Percentiles rank a stretch among this genome's conserved stretches.
Evolutionary conservation across 2,888 invertebrate species (phyloP).

Genomic region (Athrips mouffetella): DNA sequence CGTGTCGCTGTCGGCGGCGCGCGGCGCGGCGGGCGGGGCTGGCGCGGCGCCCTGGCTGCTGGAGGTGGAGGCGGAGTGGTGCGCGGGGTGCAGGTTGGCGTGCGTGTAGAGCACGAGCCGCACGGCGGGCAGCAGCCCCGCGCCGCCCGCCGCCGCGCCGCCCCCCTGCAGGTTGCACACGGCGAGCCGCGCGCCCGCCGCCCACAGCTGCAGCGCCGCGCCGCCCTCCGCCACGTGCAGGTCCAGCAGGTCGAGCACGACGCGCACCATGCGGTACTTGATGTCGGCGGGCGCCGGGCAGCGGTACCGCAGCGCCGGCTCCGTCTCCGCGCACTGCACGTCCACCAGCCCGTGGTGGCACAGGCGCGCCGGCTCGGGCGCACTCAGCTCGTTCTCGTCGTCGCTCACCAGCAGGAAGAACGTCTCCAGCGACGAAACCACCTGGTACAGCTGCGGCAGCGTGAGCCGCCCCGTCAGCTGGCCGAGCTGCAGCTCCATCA

Average conservation of each 20-base stretch:
- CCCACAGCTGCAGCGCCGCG: constrained; percentile 91
- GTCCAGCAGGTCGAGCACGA: constrained; percentile 93
- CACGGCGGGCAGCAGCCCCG: constrained; percentile 89
- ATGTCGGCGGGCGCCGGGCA: constrained; percentile 90
- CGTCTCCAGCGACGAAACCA: constrained; percentile 93
- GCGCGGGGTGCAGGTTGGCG: constrained; percentile 72
- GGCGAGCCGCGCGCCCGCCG: constrained; percentile 91
- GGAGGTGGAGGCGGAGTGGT: constrained; percentile 76
- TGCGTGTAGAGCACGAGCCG: constrained; percentile 81
- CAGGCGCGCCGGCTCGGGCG: constrained; percentile 86
- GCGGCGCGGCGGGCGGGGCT: too few relatives aligned
- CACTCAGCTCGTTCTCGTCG: constrained; percentile 92
- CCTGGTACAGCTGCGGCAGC: constrained; percentile 91
- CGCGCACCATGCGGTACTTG: constrained; percentile 95
- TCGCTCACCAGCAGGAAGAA: constrained; percentile 91
- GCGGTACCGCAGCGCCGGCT: constrained; percentile 83
- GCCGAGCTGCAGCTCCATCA: constrained; percentile 95
- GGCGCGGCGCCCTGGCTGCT: constrained; percentile 54
- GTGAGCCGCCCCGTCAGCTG: constrained; percentile 95
- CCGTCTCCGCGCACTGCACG: constrained; percentile 83
- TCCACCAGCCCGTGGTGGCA: constrained; percentile 89
- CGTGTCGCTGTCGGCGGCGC: constrained; percentile 77
- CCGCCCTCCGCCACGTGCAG: constrained; percentile 94
- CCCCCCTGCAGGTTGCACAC: constrained; percentile 97
- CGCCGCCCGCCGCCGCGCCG: constrained; percentile 92